These are phyloP conservation scores for Aphyosemion australe DNA, from an alignment of 2,113 vertebrate genomes.

Conservation along the genomic window DNA sequence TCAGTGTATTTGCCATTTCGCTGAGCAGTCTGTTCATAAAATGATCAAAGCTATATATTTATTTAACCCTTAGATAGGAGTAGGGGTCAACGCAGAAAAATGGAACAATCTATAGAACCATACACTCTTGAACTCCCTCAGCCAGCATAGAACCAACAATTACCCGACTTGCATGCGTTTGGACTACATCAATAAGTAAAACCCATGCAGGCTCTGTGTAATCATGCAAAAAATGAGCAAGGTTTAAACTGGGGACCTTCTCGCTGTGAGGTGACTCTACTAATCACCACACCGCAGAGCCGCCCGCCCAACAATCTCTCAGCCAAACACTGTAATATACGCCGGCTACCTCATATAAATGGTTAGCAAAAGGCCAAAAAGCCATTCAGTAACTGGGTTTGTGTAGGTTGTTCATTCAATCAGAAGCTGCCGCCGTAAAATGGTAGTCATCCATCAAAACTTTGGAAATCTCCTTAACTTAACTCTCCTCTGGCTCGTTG, in stretches of 20 bases:
- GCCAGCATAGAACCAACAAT: too few species aligned
- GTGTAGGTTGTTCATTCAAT: conserved; percentile 1
- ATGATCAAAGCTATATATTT: too few species aligned
- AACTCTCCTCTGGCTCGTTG: background rate
- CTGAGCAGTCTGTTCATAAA: too few species aligned
- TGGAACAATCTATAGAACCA: too few species aligned
- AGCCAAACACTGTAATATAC: background rate
- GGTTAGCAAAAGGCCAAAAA: background rate
- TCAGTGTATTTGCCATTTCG: too few species aligned
- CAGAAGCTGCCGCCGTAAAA: conserved; percentile 5
- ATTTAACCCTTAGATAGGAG: too few species aligned
- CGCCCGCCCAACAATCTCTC: background rate
- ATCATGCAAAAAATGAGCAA: background rate
- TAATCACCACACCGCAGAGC: background rate
- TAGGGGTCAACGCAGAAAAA: too few species aligned
- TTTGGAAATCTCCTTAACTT: conserved; percentile 6
- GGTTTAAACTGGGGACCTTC: background rate
- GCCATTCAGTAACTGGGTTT: background rate
- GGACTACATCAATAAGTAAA: too few species aligned
- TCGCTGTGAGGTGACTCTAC: background rate
- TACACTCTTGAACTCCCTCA: too few species aligned
- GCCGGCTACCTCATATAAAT: background rate
- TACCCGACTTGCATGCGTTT: too few species aligned
- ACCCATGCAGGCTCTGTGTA: too few species aligned
- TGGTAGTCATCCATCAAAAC: conserved; percentile 17